phyloP scores from a whole-genome alignment of 2,113 vertebrate species.

The Neogale vison region DNA sequence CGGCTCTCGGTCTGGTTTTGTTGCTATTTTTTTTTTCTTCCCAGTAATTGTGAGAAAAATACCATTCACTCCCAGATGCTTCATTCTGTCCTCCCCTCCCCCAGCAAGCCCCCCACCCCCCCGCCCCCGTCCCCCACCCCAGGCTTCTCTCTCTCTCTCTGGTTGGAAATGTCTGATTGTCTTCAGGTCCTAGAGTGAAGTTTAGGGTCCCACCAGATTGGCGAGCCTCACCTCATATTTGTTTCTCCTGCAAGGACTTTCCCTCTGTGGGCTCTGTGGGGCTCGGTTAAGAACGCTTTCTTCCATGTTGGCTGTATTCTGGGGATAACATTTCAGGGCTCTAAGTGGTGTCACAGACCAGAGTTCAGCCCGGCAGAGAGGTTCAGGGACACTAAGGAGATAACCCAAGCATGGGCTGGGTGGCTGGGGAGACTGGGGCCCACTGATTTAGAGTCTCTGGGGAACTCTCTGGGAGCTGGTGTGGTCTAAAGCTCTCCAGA shows the following conservation, averaged over 20 bases:
- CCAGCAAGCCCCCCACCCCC: rapidly evolving
- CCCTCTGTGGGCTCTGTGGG: rapidly evolving
- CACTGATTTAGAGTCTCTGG: background rate
- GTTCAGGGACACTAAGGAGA: background rate
- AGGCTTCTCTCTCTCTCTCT: background rate
- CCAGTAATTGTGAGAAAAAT: background rate
- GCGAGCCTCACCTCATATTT: background rate
- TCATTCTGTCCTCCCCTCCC: background rate
- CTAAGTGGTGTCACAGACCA: background rate
- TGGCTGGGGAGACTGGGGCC: background rate
- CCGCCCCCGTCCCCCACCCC: rapidly evolving
- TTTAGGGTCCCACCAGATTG: background rate
- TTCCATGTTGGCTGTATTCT: background rate
- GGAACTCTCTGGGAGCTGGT: no score
- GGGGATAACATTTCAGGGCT: background rate
- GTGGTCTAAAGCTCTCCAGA: background rate
- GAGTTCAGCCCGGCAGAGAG: background rate
- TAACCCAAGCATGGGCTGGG: background rate
- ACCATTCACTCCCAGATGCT: background rate
- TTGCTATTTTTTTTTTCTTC: background rate
- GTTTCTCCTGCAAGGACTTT: rapidly evolving
- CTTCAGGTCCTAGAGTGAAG: background rate
- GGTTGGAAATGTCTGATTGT: background rate
- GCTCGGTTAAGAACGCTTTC: background rate
- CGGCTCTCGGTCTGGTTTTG: constrained; percentile 7